Conservation (phyloP, 2,797 vertebrate species). For the Xerus rutilus region DNA sequence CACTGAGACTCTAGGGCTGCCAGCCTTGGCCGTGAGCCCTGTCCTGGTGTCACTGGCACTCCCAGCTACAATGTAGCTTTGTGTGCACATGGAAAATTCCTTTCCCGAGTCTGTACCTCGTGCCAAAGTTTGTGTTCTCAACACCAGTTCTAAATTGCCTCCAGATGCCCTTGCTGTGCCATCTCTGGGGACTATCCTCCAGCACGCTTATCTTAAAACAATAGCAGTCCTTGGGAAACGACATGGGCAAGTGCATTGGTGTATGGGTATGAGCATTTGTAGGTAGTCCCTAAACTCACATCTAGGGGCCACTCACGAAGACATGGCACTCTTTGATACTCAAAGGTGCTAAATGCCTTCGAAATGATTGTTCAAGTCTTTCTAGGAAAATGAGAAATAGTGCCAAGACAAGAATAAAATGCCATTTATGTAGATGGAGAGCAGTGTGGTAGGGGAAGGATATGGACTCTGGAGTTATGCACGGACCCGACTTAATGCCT, state of each 20-base stretch:
- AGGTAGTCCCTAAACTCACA: neutral
- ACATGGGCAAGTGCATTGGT: neutral
- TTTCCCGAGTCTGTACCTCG: constrained; percentile 2
- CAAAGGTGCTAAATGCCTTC: neutral
- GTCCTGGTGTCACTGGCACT: neutral
- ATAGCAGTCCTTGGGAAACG: neutral
- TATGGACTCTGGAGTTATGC: neutral
- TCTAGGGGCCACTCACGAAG: neutral
- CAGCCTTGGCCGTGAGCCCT: neutral
- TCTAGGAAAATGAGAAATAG: constrained; percentile 39
- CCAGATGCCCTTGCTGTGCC: neutral
- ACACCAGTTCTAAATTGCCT: neutral
- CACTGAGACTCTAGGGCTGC: neutral
- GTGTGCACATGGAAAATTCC: constrained; percentile 63
- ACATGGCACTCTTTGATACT: neutral
- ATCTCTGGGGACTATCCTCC: neutral
- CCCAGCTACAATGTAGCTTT: constrained; percentile 47
- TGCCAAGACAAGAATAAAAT: neutral
- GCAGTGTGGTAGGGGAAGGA: neutral
- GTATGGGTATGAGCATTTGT: neutral
- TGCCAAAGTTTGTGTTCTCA: constrained; percentile 57
- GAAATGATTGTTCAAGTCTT: neutral
- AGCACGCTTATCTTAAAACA: neutral
- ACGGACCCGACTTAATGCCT: neutral
- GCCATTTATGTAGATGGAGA: neutral